Percentiles rank a stretch among this genome's conserved stretches.
These are phyloP conservation scores for Nephrotoma guestfalica DNA, from an alignment of 2,888 invertebrate genomes.

Conservation along the genomic window DNA sequence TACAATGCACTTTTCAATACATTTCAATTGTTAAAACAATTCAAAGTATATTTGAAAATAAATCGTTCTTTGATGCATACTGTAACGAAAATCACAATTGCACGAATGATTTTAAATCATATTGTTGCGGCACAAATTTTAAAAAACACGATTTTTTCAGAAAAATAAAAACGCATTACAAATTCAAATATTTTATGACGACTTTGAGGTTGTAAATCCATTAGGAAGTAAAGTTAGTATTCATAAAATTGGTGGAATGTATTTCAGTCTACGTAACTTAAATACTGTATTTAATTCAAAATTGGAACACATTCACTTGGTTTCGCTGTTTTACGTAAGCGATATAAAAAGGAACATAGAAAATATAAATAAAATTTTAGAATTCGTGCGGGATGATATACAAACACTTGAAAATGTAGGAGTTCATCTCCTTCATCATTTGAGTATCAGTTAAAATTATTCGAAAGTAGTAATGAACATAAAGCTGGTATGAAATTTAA, in stretches of 20 bases:
- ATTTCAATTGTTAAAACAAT: background rate
- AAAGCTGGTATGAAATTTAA: background rate
- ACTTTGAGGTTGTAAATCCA: background rate
- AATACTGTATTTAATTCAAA: background rate
- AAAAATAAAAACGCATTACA: background rate
- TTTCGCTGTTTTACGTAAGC: background rate
- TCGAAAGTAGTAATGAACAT: background rate
- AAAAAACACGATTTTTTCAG: background rate
- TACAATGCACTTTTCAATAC: background rate
- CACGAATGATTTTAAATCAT: background rate
- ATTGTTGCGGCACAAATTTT: background rate
- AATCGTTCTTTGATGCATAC: background rate
- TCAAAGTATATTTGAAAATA: background rate
- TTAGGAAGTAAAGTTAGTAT: background rate
- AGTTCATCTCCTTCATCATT: too few relatives aligned
- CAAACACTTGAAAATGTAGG: background rate
- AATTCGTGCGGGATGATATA: background rate
- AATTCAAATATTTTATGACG: background rate
- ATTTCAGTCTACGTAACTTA: background rate
- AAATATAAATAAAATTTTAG: constrained; percentile 2
- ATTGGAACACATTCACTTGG: background rate
- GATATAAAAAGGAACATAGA: background rate
- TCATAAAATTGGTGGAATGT: background rate
- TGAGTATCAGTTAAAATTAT: background rate
- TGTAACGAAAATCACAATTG: background rate